phyloP scores from a whole-genome alignment of 2,113 vertebrate genomes.

The Macheiramphus alcinus region DNA sequence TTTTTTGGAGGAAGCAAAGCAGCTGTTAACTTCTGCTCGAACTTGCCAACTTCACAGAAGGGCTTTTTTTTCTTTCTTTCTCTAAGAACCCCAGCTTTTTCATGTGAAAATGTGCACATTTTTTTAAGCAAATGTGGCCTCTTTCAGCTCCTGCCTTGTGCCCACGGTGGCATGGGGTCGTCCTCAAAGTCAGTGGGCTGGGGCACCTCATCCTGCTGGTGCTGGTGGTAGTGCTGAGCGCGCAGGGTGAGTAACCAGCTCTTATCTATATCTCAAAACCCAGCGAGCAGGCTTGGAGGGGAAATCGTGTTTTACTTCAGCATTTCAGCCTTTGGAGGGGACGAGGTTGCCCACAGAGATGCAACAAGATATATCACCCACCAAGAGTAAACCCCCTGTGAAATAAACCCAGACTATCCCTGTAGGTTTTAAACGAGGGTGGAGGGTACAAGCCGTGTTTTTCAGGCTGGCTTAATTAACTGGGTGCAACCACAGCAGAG shows the following conservation, averaged over 20 bases:
- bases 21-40: background rate
- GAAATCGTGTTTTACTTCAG: accelerated
- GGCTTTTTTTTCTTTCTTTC: background rate
- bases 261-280: background rate
- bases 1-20: background rate
- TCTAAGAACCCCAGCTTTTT: background rate
- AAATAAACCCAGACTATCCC: background rate
- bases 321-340: background rate
- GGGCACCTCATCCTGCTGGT: background rate
- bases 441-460: accelerated
- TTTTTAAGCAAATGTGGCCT: background rate
- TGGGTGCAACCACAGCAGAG: too few species aligned
- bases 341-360: background rate
- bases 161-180: background rate
- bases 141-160: background rate
- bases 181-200: background rate
- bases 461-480: background rate
- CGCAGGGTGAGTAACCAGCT: background rate
- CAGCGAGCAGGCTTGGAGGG: too few species aligned
- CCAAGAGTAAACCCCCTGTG: background rate
- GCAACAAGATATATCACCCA: background rate
- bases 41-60: background rate
- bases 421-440: background rate
- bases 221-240: background rate
- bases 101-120: background rate